Conservation (phyloP, 2,888 invertebrate species). For the Disparrhopalites patrizii region DNA sequence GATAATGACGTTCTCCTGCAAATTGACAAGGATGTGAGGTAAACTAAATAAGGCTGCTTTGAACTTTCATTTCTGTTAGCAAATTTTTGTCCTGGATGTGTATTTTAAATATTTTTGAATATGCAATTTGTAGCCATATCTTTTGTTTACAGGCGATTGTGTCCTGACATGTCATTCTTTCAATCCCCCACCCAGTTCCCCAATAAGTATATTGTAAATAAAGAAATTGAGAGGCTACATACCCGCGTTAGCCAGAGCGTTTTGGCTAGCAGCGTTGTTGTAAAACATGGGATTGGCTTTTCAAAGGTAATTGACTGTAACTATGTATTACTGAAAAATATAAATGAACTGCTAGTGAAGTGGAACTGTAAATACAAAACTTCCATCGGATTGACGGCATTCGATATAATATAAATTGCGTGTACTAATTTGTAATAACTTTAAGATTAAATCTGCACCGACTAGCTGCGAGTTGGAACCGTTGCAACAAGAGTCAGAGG, state of each 20-base stretch:
- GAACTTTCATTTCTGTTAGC: background rate
- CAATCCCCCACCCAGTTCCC: slow-evolving; percentile 91
- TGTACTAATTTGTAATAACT: no score
- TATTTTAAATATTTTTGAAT: background rate
- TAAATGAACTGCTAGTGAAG: no score
- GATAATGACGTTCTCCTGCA: slow-evolving; percentile 96
- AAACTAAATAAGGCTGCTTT: slow-evolving; percentile 8
- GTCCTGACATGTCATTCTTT: slow-evolving; percentile 96
- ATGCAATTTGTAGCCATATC: background rate
- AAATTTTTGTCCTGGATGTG: background rate
- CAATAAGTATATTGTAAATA: slow-evolving; percentile 72
- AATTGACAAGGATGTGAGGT: slow-evolving; percentile 94
- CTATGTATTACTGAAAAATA: no score
- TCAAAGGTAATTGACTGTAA: slow-evolving; percentile 18
- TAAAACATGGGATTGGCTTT: slow-evolving; percentile 79
- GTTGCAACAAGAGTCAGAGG: slow-evolving; percentile 55
- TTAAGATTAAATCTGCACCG: background rate
- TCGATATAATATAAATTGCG: no score
- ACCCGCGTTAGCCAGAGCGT: slow-evolving; percentile 82
- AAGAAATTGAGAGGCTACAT: slow-evolving; percentile 78
- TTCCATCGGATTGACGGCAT: no score
- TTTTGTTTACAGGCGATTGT: slow-evolving; percentile 61
- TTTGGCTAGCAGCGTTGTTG: slow-evolving; percentile 80
- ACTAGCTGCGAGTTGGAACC: slow-evolving; percentile 25
- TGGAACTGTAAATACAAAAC: no score